Evolutionary conservation across 2,888 invertebrate species (phyloP), one percentile per base, ranked within the genome.

Genomic region (Amphiduros pacificus): DNA sequence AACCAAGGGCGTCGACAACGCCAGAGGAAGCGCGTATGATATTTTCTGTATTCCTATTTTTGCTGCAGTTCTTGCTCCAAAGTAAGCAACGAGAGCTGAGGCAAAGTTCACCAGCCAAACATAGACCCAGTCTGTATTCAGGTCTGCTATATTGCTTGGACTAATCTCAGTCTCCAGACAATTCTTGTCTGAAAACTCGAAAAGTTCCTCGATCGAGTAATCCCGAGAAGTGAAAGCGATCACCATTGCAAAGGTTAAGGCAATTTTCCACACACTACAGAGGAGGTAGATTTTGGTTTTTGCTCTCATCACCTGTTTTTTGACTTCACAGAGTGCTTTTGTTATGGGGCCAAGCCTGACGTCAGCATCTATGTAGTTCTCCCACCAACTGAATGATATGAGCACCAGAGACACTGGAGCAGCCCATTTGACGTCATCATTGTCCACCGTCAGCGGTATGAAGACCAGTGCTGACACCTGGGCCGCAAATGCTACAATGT

Each of bases 11-110:
- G 95, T 92, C 0, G 94, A 91, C 66, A 98, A 87, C 82, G 93
- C 93, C 5, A 98, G 91, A 0, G 98, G 97, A 73, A 98, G 92
- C 0, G 98, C 95, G 78, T 95, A 97, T 79, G 96, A 94, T 85
- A 96, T 94, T 44, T 20, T 22, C n/a, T 44, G 44, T 9, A 26
- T 27, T n/a, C 29, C 1, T 17, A 96, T 94, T 85, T 95, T 95
- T 85, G 96, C 95, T 2, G 94, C 94, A 72, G 95, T 95, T 84
- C 96, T 96, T 22, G 93, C 94, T 76, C 94, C 92, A 71, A 94
- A 90, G 77, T 95, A 96, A 74, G 93, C 93, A 55, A 94, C 85
- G 76, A 94, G 93, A 3, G 93, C 90, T 1, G 92, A 89, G 58
- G 90, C 85, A 53, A 94, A 86, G 84, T 94, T 94, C 41, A 94